A percentile compares a stretch with the other conserved stretches of the same genome.
phyloP scores from a whole-genome alignment of 92 coral and sea anemone genomes.

The Plumapathes pennacea region DNA sequence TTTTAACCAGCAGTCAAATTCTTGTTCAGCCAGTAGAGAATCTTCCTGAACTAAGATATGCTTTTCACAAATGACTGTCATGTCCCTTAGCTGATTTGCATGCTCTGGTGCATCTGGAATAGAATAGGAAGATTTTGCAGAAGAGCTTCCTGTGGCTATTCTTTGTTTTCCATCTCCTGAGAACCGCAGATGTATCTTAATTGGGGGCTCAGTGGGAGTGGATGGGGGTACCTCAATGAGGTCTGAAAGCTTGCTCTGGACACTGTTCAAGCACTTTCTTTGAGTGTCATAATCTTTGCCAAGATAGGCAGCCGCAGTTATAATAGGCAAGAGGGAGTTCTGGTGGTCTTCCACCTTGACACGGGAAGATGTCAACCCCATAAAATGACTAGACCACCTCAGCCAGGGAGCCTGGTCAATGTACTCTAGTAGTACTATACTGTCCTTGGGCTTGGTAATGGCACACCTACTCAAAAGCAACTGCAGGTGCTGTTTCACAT shows the following conservation, averaged over 20 bases:
- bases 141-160: conserved; percentile 32
- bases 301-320: conserved; percentile 50
- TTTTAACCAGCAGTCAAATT: conserved; percentile 9
- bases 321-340: conserved; percentile 31
- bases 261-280: conserved; percentile 31
- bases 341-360: conserved; percentile 53
- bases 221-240: conserved; percentile 16
- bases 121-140: conserved; percentile 38
- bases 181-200: conserved; percentile 21
- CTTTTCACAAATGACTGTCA: conserved; percentile 15
- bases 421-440: conserved; percentile 26
- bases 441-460: conserved; percentile 22
- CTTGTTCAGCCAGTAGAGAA: conserved; percentile 4
- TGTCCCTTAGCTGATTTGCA: conserved; percentile 44
- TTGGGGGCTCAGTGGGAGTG: conserved; percentile 15
- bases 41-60: conserved; percentile 40
- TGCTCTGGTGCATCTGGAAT: conserved; percentile 57
- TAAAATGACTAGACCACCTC: conserved; percentile 60
- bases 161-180: conserved; percentile 47
- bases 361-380: conserved; percentile 45
- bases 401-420: conserved; percentile 52
- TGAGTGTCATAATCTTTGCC: conserved; percentile 50
- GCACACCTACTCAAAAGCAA: conserved; percentile 38
- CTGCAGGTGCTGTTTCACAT: conserved; percentile 29
- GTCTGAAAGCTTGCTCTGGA: conserved; percentile 30